Evolutionary conservation across 2,797 vertebrate genomes (phyloP).

Genomic region (Esox masquinongy): DNA sequence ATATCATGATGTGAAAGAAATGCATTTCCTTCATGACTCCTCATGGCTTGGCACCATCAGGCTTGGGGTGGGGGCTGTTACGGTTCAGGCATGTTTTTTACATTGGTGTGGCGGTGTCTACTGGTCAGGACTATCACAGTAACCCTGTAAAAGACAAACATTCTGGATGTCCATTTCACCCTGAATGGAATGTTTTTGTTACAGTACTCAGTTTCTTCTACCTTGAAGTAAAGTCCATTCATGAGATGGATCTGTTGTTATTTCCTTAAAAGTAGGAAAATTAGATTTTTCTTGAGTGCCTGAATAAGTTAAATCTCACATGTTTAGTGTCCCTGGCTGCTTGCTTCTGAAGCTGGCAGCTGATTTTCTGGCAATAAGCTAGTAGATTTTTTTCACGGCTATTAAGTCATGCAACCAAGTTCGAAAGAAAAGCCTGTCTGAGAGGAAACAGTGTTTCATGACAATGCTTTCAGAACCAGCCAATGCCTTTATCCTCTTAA

Average conservation of each 20-base stretch:
- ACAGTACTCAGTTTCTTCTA: neutral
- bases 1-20: no score
- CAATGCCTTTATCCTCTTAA: constrained; percentile 61
- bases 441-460: constrained; percentile 62
- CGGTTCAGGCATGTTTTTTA: no score
- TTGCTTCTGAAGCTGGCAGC: constrained; percentile 53
- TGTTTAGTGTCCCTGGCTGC: constrained; percentile 34
- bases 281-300: constrained; percentile 7
- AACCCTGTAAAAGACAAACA: no score
- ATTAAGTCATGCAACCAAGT: constrained; percentile 48
- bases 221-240: neutral
- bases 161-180: no score
- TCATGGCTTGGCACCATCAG: no score
- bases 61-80: no score
- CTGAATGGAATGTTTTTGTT: no score
- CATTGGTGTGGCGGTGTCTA: no score
- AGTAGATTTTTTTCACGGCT: constrained; percentile 39
- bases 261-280: neutral
- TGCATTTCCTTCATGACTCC: no score
- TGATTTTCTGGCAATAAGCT: constrained; percentile 40
- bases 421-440: constrained; percentile 63
- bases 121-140: no score
- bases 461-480: constrained; percentile 37
- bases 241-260: neutral
- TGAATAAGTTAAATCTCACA: constrained; percentile 35